phyloP scores from a whole-genome alignment of 2,113 vertebrate species.

The Zeus faber region DNA sequence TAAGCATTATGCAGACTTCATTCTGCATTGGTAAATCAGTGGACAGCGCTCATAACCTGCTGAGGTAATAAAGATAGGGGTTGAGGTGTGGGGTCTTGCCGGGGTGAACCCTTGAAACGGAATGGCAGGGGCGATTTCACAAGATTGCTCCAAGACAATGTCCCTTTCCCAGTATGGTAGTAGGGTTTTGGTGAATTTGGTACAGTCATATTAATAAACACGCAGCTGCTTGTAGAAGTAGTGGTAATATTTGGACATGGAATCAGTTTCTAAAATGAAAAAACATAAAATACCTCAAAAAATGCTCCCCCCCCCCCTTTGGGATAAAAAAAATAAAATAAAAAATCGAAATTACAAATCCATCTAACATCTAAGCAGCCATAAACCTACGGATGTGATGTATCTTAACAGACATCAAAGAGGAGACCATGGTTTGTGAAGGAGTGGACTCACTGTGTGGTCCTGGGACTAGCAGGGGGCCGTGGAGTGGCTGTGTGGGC shows the following conservation, averaged over 20 bases:
- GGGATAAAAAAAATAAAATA: too few species aligned
- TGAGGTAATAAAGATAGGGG: constrained; percentile 77
- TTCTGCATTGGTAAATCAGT: constrained; percentile 81
- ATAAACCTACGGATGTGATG: too few species aligned
- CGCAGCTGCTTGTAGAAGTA: not conserved
- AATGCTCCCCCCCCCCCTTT: too few species aligned
- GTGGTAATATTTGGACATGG: too few species aligned
- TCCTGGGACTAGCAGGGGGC: constrained; percentile 69
- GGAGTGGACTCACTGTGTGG: constrained; percentile 81
- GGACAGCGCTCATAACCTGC: constrained; percentile 74
- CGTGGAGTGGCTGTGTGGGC: constrained; percentile 65
- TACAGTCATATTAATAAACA: constrained; percentile 21
- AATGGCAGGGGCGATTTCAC: constrained; percentile 38
- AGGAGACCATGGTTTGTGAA: too few species aligned
- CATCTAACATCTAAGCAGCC: too few species aligned
- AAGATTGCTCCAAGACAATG: constrained; percentile 32
- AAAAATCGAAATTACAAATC: too few species aligned
- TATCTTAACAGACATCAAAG: too few species aligned
- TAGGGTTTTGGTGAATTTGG: constrained; percentile 25
- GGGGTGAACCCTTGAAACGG: constrained; percentile 37
- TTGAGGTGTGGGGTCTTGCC: constrained; percentile 59
- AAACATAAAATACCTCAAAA: too few species aligned
- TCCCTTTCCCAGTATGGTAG: constrained; percentile 27
- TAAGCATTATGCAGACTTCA: constrained; percentile 80
- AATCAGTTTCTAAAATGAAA: too few species aligned